phyloP scores from a whole-genome alignment of 2,113 vertebrate species.

The Bubo bubo region DNA sequence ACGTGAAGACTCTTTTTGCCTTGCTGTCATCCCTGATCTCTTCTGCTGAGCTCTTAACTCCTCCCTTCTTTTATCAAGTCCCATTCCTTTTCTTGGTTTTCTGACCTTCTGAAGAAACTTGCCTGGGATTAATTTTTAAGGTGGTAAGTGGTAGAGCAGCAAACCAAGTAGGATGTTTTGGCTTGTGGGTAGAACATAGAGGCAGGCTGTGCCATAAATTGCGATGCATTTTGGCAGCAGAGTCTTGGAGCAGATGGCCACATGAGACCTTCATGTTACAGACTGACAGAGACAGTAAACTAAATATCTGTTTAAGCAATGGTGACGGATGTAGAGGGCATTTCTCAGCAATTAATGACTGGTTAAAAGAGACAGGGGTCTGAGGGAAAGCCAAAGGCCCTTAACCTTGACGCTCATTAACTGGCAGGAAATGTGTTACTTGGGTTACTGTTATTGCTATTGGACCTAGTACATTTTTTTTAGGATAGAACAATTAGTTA shows the following conservation, averaged over 20 bases:
- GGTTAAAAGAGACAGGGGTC: constrained; percentile 18
- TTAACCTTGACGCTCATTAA: constrained; percentile 41
- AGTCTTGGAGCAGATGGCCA: constrained; percentile 28
- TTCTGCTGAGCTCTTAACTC: constrained; percentile 22
- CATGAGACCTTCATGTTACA: constrained; percentile 27
- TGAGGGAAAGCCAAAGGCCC: background rate
- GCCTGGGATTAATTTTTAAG: constrained; percentile 1
- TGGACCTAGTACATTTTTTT: background rate
- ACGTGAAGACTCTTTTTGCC: constrained; percentile 5
- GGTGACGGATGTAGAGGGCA: constrained; percentile 18
- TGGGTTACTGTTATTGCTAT: constrained; percentile 14
- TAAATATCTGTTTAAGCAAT: constrained; percentile 31
- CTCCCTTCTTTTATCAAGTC: constrained; percentile 26
- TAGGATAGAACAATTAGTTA: background rate
- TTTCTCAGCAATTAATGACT: constrained; percentile 53
- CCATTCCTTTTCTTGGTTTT: background rate
- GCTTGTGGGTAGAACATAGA: background rate
- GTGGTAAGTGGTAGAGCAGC: background rate
- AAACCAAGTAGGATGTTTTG: constrained; percentile 22
- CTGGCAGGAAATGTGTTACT: constrained; percentile 5
- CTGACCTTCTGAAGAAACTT: constrained; percentile 16
- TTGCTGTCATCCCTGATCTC: constrained; percentile 17
- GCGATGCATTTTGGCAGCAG: background rate
- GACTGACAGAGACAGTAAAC: constrained; percentile 49
- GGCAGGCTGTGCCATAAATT: background rate